Evolutionary conservation across 64 coral and sea anemone species (phyloP), one percentile per base, ranked within the genome.

Genomic region (Actinia equina): DNA sequence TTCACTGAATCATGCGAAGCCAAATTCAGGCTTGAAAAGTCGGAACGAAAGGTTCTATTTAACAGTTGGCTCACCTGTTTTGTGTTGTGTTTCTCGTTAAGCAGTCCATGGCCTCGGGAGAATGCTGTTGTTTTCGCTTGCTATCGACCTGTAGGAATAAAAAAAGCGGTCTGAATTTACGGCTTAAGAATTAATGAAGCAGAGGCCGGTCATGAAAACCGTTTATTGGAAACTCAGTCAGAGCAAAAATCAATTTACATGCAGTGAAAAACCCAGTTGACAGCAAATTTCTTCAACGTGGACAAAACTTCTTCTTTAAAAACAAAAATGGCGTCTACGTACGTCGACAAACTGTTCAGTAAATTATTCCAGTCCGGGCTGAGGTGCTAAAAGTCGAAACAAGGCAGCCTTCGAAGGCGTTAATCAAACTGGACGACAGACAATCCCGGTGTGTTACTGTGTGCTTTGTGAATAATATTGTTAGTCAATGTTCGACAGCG

Each of bases 371-470:
- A 65, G 77, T 79, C 15, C 44, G 22, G 44, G 77, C 77, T 7
- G 19, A 78, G 10, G 77, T 79, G 77, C 27, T 79, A 79, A 79
- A 79, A 79, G 77, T 79, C 77, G 44, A 79, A 77, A 79, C 77
- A 79, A 79, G 77, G 20, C 37, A 79, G 77, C n/a, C 37, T 79
- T 44, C 77, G 30, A 79, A 79, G 77, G 77, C 27, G 77, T 43
- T 79, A 79, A 79, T 79, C 77, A 79, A 79, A 79, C 15, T 79
- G 10, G 15, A 12, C 1, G 62, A 37, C 77, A 79, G 77, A 79
- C 41, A 14, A 18, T 7, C 27, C 77, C 44, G 77, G 14, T 27
- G 30, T n/a, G 77, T 44, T 44, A 43, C 41, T 79, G 26, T 79
- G 77, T 43, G 44, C 77, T 43, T 43, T 79, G 71, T 43, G 15